Percentiles rank a stretch among this genome's conserved stretches.
phyloP scores from a whole-genome alignment of 1,140 invertebrate species.

The Heliothis virescens region DNA sequence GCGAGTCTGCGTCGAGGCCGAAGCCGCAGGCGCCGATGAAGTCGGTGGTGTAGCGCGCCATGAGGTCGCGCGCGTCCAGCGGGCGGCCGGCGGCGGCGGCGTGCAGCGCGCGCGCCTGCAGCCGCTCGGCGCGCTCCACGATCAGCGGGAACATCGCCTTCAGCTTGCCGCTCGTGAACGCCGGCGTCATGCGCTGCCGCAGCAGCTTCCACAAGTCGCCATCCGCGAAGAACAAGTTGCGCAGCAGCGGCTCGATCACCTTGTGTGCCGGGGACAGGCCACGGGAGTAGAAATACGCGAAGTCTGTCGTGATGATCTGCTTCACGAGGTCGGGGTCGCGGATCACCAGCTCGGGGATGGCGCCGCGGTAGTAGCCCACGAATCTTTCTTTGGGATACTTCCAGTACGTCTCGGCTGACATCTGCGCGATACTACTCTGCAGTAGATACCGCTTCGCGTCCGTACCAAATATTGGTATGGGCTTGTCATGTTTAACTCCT shows the following conservation, averaged over 20 bases:
- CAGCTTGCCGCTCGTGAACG: constrained; percentile 87
- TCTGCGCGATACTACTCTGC: constrained; percentile 57
- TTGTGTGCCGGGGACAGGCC: constrained; percentile 55
- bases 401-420: constrained; percentile 62
- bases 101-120: constrained; percentile 61
- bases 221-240: constrained; percentile 67
- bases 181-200: constrained; percentile 86
- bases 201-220: constrained; percentile 85
- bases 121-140: constrained; percentile 68
- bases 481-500: constrained; percentile 75
- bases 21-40: constrained; percentile 85
- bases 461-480: constrained; percentile 76
- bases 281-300: constrained; percentile 82
- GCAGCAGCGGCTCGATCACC: constrained; percentile 72
- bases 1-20: constrained; percentile 74
- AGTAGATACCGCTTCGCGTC: constrained; percentile 57
- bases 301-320: constrained; percentile 86
- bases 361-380: constrained; percentile 62
- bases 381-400: constrained; percentile 63
- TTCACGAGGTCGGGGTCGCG: constrained; percentile 87
- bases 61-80: constrained; percentile 80
- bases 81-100: constrained; percentile 48
- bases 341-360: constrained; percentile 83
- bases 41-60: constrained; percentile 83
- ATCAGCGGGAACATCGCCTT: constrained; percentile 85